Percentiles rank a stretch among this genome's conserved stretches.
phyloP scores from a whole-genome alignment of 2,797 vertebrate species.

The Eulemur albifrons region DNA sequence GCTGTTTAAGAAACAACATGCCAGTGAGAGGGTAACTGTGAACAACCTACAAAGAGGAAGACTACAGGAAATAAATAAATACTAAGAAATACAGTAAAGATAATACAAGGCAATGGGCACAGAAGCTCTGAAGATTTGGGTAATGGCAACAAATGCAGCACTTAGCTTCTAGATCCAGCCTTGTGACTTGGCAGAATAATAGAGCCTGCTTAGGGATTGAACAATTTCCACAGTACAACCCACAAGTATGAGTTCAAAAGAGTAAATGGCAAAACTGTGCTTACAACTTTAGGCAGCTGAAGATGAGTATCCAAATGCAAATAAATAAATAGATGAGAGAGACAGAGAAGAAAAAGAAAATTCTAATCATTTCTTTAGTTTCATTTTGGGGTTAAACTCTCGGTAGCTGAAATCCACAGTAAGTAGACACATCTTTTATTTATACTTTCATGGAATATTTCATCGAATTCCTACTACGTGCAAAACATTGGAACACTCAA shows the following conservation, averaged over 20 bases:
- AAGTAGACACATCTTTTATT: neutral
- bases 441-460: neutral
- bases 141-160: neutral
- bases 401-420: neutral
- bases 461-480: neutral
- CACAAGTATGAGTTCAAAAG: neutral
- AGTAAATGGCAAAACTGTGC: neutral
- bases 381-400: neutral
- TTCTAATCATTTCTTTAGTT: neutral
- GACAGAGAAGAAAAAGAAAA: neutral
- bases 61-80: neutral
- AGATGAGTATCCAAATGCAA: neutral
- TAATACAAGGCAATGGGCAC: neutral
- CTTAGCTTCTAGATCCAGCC: neutral
- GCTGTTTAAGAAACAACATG: neutral
- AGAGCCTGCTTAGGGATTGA: neutral
- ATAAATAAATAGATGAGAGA: neutral
- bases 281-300: neutral
- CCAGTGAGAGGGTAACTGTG: neutral
- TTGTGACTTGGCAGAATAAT: neutral
- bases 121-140: neutral
- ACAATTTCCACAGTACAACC: neutral
- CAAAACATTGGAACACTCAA: neutral
- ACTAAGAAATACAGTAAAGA: neutral
- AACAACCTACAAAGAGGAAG: neutral